Base-by-base conservation (phyloP, 2,888 invertebrate species). In the Spisula subtruncata region DNA sequence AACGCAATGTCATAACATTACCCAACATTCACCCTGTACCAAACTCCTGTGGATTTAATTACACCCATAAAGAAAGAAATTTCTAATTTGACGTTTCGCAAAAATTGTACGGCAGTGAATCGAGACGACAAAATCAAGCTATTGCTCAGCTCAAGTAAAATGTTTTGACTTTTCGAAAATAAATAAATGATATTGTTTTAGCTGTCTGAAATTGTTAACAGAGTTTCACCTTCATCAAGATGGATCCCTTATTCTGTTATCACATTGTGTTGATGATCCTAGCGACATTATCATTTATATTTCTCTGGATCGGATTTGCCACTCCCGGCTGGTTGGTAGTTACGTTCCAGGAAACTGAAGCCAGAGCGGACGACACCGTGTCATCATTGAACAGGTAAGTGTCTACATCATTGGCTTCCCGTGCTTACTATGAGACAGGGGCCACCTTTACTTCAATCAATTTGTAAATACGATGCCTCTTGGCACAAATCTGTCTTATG, bases 301-400 rank as follows among this genome's bases (percentile, higher is more conserved):
- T 92, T 4, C 56, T 92, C 20, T 89, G 89, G 89, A 56, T 88
- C 10, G 89, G 89, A 8, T 90, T 89, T 46, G 81, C 89, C 16
- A 92, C 90, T 6, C 92, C 92, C 8, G 92, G 90, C 8, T 92
- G 90, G 92, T 66, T 92, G 16, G 92, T 83, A 16, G 87, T 92
- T 6, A 92, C 90, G 14, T 90, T 92, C n/a, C 92, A 92, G 80
- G 92, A 92, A 60, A 14, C 18, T 1, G 48, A 54, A n/a, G 90
- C 90, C 0, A n/a, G 25, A 0, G 56, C 25, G 0, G 92, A 89
- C 29, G 85, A 88, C 25, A 90, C 92, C 0, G 90, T 92, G 51
- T 92, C 92, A 0, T 89, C 90, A n/a, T 25, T 92, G n/a, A 92
- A 92, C 81, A 89, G 90, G 92, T 92, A 79, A 32, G 82, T 54